Conservation (phyloP, 2,797 vertebrate genomes). For the Oreochromis mossambicus region DNA sequence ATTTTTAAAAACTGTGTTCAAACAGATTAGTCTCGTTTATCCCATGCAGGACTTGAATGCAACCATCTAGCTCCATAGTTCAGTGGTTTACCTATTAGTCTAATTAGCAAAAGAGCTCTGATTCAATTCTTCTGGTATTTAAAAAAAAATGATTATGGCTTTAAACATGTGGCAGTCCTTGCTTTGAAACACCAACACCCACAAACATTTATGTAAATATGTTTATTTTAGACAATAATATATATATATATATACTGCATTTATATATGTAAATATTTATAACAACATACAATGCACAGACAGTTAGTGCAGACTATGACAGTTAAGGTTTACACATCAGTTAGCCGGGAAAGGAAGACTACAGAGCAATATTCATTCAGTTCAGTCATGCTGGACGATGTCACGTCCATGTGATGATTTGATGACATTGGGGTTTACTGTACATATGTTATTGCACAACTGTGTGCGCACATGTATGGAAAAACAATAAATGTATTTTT, state of each 20-base stretch:
- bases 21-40: neutral
- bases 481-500: neutral
- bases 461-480: neutral
- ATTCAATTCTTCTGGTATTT: neutral
- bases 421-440: neutral
- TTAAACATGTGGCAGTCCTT: neutral
- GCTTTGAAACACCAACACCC: neutral
- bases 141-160: neutral
- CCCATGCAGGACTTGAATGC: neutral
- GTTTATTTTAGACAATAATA: slow-evolving; percentile 62
- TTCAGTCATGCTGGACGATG: neutral
- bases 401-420: neutral
- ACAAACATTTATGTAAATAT: slow-evolving; percentile 52
- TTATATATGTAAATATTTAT: slow-evolving; percentile 34
- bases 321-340: slow-evolving; percentile 30
- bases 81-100: neutral
- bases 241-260: slow-evolving; percentile 42
- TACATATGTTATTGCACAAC: neutral
- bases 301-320: slow-evolving; percentile 47
- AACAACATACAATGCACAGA: slow-evolving; percentile 51
- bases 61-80: neutral
- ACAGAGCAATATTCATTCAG: neutral
- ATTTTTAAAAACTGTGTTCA: neutral
- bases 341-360: slow-evolving; percentile 8
- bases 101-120: neutral